Evolutionary conservation across 2,888 invertebrate genomes (phyloP), one percentile per base, ranked within the genome.

Genomic region (Keiferia lycopersicella): DNA sequence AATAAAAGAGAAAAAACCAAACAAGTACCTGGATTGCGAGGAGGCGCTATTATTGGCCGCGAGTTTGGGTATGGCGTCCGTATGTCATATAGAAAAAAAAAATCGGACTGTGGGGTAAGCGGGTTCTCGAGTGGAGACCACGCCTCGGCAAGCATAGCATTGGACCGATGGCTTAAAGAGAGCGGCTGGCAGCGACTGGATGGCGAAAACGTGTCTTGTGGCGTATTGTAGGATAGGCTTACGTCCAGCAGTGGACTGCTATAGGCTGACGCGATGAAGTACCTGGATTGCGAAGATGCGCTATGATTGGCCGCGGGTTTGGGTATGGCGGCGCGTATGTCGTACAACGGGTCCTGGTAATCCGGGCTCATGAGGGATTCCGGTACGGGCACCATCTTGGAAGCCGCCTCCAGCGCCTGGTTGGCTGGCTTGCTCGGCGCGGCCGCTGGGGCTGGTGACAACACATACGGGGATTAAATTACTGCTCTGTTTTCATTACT

Each of bases 361-460:
- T 96, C 96, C 0, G 96, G 96, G 77, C 96, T 96, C 95, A 96
- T 96, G 1, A 97, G 88, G 0, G 96, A 96, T 81, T 97, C 97
- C 0, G 97, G 97, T 34, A 97, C 97, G 0, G 97, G 97, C 0
- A 97, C 96, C 92, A 97, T 95, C 86, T 96, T 97, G 0, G 96
- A 96, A 11, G 96, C 95, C 11, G 96, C 96, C 77, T 96, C 95
- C 66, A 97, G 82, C 0, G 96, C 95, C 58, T 92, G 92, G 74
- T 92, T 91, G 1, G 80, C 77, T 2, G 84, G 83, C 69, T 85
- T 89, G 1, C 74, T 66, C 26, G 67, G 66, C 38, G 1, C 48
- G 18, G 18, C 1, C 48, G n/a, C 16, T 18, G 18, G 18, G 2
- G 45, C 16, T 48, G 67, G 66, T 56, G 65, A 67, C 62, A 68